These are phyloP conservation scores for Lynx canadensis DNA, from an alignment of 2,113 vertebrate species.

Conservation along the genomic window DNA sequence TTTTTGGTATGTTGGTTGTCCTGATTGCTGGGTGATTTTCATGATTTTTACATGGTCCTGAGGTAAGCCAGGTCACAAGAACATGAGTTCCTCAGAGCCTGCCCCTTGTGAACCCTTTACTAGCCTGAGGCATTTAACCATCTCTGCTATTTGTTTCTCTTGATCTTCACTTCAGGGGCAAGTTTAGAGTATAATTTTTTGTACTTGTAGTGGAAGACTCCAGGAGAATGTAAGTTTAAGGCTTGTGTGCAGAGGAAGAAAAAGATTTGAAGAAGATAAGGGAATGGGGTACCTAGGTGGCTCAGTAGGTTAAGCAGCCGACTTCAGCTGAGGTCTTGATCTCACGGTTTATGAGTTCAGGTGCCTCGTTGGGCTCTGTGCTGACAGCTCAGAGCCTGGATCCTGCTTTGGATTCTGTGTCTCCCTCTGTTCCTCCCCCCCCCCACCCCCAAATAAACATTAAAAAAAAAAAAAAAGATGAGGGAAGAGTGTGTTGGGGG, in stretches of 20 bases:
- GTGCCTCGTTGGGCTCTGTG: too few relatives aligned
- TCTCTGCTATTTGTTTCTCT: neutral
- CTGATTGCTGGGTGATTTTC: conserved; percentile 3
- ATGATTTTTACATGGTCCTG: neutral
- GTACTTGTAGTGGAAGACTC: neutral
- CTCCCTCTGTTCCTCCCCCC: too few relatives aligned
- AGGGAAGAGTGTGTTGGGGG: neutral
- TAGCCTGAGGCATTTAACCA: neutral
- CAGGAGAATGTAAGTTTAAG: neutral
- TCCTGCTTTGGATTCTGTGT: too few relatives aligned
- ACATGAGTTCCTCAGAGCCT: conserved; percentile 30
- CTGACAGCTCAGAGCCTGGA: too few relatives aligned
- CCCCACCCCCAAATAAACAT: too few relatives aligned
- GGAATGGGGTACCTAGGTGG: neutral
- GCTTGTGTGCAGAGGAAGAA: neutral
- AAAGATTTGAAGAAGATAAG: conserved; percentile 13
- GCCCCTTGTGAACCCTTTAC: neutral
- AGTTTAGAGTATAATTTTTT: neutral
- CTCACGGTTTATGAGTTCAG: too few relatives aligned
- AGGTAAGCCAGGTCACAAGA: conserved; percentile 35
- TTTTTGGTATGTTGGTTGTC: neutral
- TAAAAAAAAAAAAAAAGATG: neutral
- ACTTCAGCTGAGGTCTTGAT: too few relatives aligned
- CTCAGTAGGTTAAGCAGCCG: too few relatives aligned
- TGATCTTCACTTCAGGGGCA: neutral